Conservation (phyloP, 2,888 invertebrate genomes). For the Tinea trinotella region DNA sequence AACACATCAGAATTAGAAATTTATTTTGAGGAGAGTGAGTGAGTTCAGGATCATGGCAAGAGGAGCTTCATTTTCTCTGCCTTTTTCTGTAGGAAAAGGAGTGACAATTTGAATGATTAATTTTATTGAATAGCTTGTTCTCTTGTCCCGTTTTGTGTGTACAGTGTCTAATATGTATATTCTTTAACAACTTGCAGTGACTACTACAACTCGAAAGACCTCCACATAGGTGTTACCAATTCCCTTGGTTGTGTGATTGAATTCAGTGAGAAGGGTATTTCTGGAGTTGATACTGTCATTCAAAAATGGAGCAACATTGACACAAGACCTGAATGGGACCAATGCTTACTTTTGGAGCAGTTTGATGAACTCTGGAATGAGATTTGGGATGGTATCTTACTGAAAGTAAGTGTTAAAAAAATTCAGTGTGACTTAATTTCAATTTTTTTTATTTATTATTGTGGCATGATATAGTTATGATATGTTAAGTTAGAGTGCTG, state of each 20-base stretch:
- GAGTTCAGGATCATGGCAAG: no score
- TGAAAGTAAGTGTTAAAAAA: slow-evolving; percentile 72
- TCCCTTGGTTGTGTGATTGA: slow-evolving; percentile 86
- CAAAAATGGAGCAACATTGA: slow-evolving; percentile 74
- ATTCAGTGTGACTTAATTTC: no score
- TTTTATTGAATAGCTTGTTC: slow-evolving; percentile 19
- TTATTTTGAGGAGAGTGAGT: no score
- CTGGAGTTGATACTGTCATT: slow-evolving; percentile 63
- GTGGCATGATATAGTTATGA: no score
- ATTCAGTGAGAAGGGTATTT: slow-evolving; percentile 85
- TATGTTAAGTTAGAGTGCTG: no score
- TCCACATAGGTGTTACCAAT: slow-evolving; percentile 92
- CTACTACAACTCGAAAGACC: slow-evolving; percentile 85
- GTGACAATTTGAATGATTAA: no score
- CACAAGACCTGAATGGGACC: slow-evolving; percentile 77
- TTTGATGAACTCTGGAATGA: slow-evolving; percentile 80
- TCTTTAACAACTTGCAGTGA: slow-evolving; percentile 70
- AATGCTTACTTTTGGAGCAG: slow-evolving; percentile 79
- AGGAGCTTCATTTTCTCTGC: no score
- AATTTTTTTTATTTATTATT: no score
- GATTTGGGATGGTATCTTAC: slow-evolving; percentile 80
- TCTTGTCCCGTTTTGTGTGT: no score
- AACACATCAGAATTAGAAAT: no score
- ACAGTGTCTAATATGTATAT: not conserved
- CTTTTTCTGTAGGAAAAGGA: no score